Conservation (phyloP, 2,888 invertebrate genomes). For the Scelioninae gen. 1 region DNA sequence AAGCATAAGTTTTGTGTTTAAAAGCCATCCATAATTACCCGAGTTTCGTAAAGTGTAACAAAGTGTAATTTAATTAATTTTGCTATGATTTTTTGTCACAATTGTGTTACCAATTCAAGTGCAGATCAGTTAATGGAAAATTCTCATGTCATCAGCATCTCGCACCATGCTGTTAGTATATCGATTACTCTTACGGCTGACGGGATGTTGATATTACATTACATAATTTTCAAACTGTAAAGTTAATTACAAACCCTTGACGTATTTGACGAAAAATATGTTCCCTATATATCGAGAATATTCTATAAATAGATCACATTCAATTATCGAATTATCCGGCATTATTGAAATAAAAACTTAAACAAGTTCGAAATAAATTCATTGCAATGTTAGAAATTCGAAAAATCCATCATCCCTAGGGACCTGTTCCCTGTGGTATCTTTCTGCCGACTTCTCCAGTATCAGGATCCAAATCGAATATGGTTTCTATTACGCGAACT, state of each 20-base stretch:
- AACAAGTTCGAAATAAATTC: no score
- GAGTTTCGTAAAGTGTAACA: no score
- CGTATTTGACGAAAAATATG: background rate
- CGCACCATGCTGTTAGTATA: constrained; percentile 23
- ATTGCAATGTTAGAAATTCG: no score
- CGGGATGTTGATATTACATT: constrained; percentile 40
- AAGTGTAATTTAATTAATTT: no score
- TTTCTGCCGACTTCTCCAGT: background rate
- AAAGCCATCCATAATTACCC: no score
- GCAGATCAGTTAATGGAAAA: constrained; percentile 2
- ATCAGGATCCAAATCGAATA: constrained; percentile 18
- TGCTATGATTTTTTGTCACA: no score
- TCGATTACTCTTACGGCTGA: constrained; percentile 31
- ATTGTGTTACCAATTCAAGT: no score
- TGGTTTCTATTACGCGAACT: constrained; percentile 15
- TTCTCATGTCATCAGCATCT: constrained; percentile 28
- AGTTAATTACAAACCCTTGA: constrained; percentile 23
- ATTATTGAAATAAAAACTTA: background rate
- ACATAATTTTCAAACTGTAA: constrained; percentile 21
- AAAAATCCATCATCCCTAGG: background rate
- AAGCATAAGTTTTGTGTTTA: no score
- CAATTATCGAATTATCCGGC: background rate
- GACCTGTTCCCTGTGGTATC: background rate
- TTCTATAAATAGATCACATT: background rate
- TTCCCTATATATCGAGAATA: background rate